Percentiles rank a stretch among this genome's conserved stretches.
These are phyloP conservation scores for Polyploca ridens DNA, from an alignment of 2,888 invertebrate species.

Conservation along the genomic window DNA sequence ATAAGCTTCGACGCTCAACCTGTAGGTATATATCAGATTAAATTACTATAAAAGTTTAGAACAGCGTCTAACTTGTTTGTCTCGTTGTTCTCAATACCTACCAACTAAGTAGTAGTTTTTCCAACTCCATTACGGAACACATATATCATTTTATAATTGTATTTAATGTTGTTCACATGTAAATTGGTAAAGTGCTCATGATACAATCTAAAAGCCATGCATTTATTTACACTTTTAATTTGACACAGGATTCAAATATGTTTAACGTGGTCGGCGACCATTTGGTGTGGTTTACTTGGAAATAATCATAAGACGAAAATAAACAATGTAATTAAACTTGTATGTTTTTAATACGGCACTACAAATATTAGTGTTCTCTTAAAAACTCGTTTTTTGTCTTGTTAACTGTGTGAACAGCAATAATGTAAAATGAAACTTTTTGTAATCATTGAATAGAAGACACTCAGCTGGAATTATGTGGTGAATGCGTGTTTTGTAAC, in stretches of 20 bases:
- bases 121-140: background rate
- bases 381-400: conserved; percentile 14
- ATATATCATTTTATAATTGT: background rate
- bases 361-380: conserved; percentile 33
- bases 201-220: background rate
- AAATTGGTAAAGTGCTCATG: conserved; percentile 11
- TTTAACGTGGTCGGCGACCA: conserved; percentile 13
- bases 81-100: too few relatives aligned
- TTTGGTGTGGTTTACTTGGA: conserved; percentile 9
- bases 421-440: background rate
- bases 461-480: background rate
- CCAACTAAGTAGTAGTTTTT: too few relatives aligned
- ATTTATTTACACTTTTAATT: conserved; percentile 13
- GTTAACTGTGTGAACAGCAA: background rate
- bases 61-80: too few relatives aligned
- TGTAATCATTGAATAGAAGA: background rate
- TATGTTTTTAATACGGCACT: conserved; percentile 32
- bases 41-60: too few relatives aligned
- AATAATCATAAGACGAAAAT: conserved; percentile 5
- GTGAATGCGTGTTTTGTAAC: background rate
- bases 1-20: too few relatives aligned
- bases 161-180: background rate
- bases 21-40: too few relatives aligned
- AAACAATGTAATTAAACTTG: conserved; percentile 31
- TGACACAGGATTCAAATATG: conserved; percentile 11